A percentile compares a stretch with the other conserved stretches of the same genome.
phyloP scores from a whole-genome alignment of 2,797 vertebrate genomes.

The Kryptopterus vitreolus region DNA sequence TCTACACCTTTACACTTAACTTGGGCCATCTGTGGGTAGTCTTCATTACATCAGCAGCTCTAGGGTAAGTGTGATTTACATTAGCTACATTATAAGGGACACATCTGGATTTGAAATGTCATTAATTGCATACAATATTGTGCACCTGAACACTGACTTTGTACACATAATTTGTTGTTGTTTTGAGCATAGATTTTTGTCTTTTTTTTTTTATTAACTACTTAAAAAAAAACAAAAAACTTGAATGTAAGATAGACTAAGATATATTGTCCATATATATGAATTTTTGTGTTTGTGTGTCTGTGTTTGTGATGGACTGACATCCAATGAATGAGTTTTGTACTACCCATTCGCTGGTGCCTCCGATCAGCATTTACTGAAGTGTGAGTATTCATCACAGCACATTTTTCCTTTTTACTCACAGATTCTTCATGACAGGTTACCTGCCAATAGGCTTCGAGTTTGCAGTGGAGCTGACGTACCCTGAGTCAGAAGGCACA shows the following conservation, averaged over 20 bases:
- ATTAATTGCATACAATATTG: neutral
- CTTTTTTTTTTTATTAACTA: neutral
- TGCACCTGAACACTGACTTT: neutral
- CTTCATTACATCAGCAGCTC: constrained; percentile 83
- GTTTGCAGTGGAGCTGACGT: constrained; percentile 94
- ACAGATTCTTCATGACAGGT: constrained; percentile 96
- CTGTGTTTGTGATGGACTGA: too few species aligned
- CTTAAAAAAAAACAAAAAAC: neutral
- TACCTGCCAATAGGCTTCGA: constrained; percentile 96
- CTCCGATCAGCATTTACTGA: neutral
- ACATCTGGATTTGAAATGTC: neutral
- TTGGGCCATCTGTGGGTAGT: constrained; percentile 87
- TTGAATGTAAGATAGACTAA: neutral
- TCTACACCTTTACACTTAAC: constrained; percentile 84
- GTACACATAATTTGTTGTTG: neutral
- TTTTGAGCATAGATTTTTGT: too few species aligned
- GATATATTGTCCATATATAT: neutral
- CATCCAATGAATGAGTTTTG: neutral
- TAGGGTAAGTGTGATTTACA: constrained; percentile 80
- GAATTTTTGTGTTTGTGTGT: neutral
- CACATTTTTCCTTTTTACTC: constrained; percentile 10
- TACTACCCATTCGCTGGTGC: neutral
- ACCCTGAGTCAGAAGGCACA: constrained; percentile 93
- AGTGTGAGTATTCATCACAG: neutral
- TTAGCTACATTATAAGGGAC: neutral